A percentile compares a stretch with the other conserved stretches of the same genome.
Evolutionary conservation across 2,113 vertebrate genomes (phyloP).

Genomic region (Phocoena phocoena): DNA sequence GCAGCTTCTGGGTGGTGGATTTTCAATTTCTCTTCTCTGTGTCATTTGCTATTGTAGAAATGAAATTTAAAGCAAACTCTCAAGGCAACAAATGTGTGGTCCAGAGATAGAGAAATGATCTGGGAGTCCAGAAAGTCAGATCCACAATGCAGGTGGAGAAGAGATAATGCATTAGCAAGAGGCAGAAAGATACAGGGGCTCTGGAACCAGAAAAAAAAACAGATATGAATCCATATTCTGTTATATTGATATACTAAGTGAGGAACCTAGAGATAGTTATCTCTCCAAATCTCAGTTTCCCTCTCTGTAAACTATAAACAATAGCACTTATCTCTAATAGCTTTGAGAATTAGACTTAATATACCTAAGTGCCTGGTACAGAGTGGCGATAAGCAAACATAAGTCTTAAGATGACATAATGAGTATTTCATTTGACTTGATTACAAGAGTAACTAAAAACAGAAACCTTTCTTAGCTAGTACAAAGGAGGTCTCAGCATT

Average conservation of each 20-base stretch:
- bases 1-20: conserved; percentile 23
- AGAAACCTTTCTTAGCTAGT: background rate
- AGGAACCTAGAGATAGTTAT: background rate
- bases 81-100: background rate
- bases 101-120: background rate
- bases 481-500: background rate
- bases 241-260: background rate
- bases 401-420: background rate
- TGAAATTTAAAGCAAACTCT: conserved; percentile 54
- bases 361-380: background rate
- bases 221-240: background rate
- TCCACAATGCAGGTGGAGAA: background rate
- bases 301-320: background rate
- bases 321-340: background rate
- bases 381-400: background rate
- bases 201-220: background rate
- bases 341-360: background rate
- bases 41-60: background rate
- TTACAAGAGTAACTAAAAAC: background rate
- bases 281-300: background rate
- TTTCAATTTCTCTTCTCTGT: conserved; percentile 55
- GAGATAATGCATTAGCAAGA: accelerated
- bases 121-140: background rate
- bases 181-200: background rate
- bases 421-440: background rate